These are phyloP conservation scores for Caenorhabditis tropicalis DNA, from an alignment of 1,140 invertebrate species.

Conservation along the genomic window DNA sequence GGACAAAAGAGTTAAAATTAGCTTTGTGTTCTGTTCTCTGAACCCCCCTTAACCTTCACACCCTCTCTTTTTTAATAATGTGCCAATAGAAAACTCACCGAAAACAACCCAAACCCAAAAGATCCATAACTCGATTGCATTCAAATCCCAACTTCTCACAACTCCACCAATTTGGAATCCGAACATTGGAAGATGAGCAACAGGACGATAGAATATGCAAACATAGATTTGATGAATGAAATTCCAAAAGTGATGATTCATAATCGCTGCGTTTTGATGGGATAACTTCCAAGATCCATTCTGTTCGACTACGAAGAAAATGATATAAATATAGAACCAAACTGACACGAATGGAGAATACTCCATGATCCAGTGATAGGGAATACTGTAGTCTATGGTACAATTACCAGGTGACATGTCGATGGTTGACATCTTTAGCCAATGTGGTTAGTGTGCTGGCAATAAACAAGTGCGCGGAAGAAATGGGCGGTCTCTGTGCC, in stretches of 20 bases:
- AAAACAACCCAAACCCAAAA: slow-evolving; percentile 21
- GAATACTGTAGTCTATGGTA: slow-evolving; percentile 33
- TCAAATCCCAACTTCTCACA: background rate
- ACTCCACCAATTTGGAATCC: slow-evolving; percentile 25
- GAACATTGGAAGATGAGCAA: slow-evolving; percentile 19
- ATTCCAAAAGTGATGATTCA: slow-evolving; percentile 34
- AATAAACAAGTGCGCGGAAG: background rate
- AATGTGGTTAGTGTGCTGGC: no score
- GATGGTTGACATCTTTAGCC: background rate
- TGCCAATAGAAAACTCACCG: background rate
- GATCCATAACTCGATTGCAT: slow-evolving; percentile 23
- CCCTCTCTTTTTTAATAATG: background rate
- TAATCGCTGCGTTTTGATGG: background rate
- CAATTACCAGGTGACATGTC: background rate
- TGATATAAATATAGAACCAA: slow-evolving; percentile 35
- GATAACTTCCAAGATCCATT: slow-evolving; percentile 1
- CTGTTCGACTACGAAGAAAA: slow-evolving; percentile 7
- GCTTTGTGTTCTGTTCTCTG: background rate
- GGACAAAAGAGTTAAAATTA: no score
- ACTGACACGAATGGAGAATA: slow-evolving; percentile 7
- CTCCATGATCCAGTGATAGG: slow-evolving; percentile 20
- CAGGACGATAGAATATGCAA: slow-evolving; percentile 7
- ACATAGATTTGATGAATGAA: slow-evolving; percentile 29
- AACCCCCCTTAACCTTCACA: background rate
- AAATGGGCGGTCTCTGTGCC: no score